phyloP scores from a whole-genome alignment of 2,113 vertebrate genomes.

The Todiramphus saurophagus region DNA sequence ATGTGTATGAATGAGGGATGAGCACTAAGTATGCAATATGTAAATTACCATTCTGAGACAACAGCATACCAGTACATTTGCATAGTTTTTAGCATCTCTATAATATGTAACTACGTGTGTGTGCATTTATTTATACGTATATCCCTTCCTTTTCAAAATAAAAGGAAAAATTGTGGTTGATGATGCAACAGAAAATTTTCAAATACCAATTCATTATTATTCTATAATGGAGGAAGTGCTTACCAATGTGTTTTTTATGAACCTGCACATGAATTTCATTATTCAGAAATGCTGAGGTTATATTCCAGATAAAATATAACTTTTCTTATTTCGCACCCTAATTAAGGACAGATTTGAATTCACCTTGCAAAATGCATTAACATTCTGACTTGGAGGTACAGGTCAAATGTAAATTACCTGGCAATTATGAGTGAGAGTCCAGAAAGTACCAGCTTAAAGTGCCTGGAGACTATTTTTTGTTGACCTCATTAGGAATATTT shows the following conservation, averaged over 20 bases:
- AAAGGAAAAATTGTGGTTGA: not conserved
- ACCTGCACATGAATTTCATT: not conserved
- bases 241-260: constrained; percentile 5
- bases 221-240: not conserved
- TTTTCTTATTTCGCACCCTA: constrained; percentile 8
- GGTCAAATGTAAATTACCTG: constrained; percentile 69
- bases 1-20: not conserved
- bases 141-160: not conserved
- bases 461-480: constrained; percentile 45
- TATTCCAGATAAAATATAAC: constrained; percentile 9
- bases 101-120: not conserved
- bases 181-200: not conserved
- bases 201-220: not conserved
- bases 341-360: constrained; percentile 63
- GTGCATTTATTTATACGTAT: not conserved
- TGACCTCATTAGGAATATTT: constrained; percentile 46
- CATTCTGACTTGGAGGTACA: constrained; percentile 47
- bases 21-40: not conserved
- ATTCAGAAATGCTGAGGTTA: constrained; percentile 48
- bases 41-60: not conserved
- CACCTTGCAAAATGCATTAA: constrained; percentile 54
- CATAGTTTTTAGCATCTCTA: not conserved
- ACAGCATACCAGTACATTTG: not conserved
- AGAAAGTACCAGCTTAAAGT: constrained; percentile 18
- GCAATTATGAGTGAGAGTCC: constrained; percentile 46